Evolutionary conservation across 2,113 vertebrate genomes (phyloP), one percentile per base, ranked within the genome.

Genomic region (Austrofundulus limnaeus): DNA sequence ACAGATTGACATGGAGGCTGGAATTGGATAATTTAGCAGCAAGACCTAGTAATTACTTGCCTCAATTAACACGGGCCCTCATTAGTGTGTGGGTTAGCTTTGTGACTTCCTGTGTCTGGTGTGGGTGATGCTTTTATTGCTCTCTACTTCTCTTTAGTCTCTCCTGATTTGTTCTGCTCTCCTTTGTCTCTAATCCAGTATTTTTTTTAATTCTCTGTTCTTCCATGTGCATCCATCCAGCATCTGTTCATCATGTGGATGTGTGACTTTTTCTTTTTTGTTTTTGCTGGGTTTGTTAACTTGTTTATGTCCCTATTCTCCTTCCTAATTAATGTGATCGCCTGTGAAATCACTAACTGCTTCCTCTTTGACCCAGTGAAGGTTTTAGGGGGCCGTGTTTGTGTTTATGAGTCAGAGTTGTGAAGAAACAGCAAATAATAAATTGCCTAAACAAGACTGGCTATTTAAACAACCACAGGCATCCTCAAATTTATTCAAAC

Each of bases 281-380:
- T n/a, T n/a, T n/a, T 2, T 7, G 46, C 19, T 28, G 42, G 60
- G 23, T 62, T 51, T 47, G 13, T 17, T 49, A 48, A 56, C 52
- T 20, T 13, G 15, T 53, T 69, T 66, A 56, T 55, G 49, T 78
- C 38, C 52, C 65, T 77, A 49, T 72, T 53, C 69, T 66, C 70
- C 4, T 2, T 68, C 61, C 37, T 85, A 83, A 85, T 87, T 83
- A 79, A 78, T 23, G 58, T 55, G 60, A 78, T 63, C 49, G 68
- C 69, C 50, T 83, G 67, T 83, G 52, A 80, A 83, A 81, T 83
- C 4, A 4, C 70, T 77, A 82, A 85, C 70, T 81, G 72, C 66
- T 49, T 58, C 70, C 49, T 77, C 56, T 83, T 62, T 83, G 72
- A 79, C 67, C 56, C 49, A 50, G 8, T n/a, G 21, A 11, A 24